Conservation (phyloP, 2,797 vertebrate genomes). For the Anguilla pacifica region DNA sequence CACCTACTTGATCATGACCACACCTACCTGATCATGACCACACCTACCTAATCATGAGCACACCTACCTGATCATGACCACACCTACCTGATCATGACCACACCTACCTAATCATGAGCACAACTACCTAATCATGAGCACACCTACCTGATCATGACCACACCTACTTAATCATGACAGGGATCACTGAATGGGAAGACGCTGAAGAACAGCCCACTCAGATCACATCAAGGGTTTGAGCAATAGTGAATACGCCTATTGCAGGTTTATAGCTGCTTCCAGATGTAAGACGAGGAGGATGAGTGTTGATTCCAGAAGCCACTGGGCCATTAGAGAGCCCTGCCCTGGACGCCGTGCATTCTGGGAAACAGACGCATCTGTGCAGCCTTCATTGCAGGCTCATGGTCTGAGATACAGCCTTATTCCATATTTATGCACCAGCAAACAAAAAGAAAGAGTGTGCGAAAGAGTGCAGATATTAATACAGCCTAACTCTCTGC, state of each 20-base stretch:
- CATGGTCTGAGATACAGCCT: neutral
- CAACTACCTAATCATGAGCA: neutral
- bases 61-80: no score
- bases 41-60: no score
- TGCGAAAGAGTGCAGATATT: conserved; percentile 2
- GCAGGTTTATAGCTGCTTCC: neutral
- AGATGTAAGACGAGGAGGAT: neutral
- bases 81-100: no score
- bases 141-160: neutral
- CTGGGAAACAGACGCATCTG: neutral
- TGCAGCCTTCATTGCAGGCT: neutral
- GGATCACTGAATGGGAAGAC: no score
- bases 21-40: no score
- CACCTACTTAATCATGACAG: neutral
- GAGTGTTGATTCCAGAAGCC: neutral
- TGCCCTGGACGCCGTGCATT: neutral
- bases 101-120: no score
- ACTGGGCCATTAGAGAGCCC: neutral
- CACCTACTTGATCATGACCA: no score
- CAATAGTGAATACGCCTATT: neutral
- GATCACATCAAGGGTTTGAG: neutral
- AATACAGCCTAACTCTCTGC: conserved; percentile 27
- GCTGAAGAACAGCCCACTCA: no score
- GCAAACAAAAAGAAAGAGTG: no score
- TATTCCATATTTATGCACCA: neutral